Conservation (phyloP, 1,140 invertebrate species). For the Medauroidea extradentata region DNA sequence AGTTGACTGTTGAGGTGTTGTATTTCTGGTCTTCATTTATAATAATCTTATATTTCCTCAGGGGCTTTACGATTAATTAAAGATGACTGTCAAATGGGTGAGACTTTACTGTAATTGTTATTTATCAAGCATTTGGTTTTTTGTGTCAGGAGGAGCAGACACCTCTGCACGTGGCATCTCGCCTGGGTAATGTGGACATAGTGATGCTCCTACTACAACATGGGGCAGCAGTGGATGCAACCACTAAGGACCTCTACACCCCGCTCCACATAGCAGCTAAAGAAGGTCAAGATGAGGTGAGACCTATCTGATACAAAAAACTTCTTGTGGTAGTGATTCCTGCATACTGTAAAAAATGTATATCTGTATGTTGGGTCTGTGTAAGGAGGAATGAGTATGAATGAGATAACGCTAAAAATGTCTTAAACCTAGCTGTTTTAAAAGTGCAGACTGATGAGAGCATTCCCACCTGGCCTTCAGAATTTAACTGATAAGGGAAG, state of each 20-base stretch:
- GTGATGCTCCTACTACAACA: constrained; percentile 87
- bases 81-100: too few relatives aligned
- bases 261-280: constrained; percentile 97
- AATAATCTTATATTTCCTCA: too few relatives aligned
- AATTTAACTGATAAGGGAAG: too few relatives aligned
- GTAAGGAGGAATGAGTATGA: too few relatives aligned
- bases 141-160: constrained; percentile 78
- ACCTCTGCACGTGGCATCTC: constrained; percentile 86
- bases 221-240: constrained; percentile 79
- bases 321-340: background rate
- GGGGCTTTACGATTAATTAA: too few relatives aligned
- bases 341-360: background rate
- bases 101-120: too few relatives aligned
- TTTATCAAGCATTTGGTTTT: background rate
- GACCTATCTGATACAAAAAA: background rate
- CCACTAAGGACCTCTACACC: constrained; percentile 93
- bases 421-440: too few relatives aligned
- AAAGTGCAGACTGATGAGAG: too few relatives aligned
- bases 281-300: constrained; percentile 85
- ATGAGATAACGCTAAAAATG: too few relatives aligned
- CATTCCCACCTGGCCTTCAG: too few relatives aligned
- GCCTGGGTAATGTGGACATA: constrained; percentile 90
- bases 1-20: too few relatives aligned
- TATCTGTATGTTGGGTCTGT: background rate
- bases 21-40: too few relatives aligned